Conservation (phyloP, 2,888 invertebrate species). For the Syrphus vitripennis region DNA sequence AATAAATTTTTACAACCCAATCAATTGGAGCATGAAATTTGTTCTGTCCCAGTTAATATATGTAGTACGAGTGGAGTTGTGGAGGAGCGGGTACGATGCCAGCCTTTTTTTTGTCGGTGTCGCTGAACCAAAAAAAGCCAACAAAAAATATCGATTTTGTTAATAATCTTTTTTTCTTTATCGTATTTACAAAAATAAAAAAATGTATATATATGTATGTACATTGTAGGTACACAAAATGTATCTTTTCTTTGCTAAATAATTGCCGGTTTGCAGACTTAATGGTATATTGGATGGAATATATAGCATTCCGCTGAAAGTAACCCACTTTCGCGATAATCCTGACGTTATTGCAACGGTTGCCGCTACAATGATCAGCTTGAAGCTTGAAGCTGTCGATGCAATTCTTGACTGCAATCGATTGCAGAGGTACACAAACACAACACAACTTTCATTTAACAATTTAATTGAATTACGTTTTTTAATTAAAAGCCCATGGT, state of each 20-base stretch:
- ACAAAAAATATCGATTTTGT: constrained; percentile 40
- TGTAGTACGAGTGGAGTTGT: background rate
- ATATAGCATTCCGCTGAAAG: constrained; percentile 23
- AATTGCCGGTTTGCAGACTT: constrained; percentile 12
- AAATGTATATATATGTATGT: background rate
- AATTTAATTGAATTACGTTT: constrained; percentile 27
- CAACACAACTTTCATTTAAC: constrained; percentile 17
- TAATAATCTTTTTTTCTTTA: constrained; percentile 20
- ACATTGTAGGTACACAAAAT: too few relatives aligned
- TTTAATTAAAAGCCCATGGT: constrained; percentile 23
- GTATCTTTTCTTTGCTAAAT: constrained; percentile 9
- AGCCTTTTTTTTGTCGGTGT: constrained; percentile 1
- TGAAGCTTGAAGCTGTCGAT: constrained; percentile 13
- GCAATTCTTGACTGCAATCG: constrained; percentile 14
- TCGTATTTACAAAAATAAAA: constrained; percentile 25
- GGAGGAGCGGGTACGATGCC: too few relatives aligned
- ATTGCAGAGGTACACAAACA: constrained; percentile 10
- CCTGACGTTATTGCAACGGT: background rate
- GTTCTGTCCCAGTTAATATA: constrained; percentile 8
- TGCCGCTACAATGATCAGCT: background rate
- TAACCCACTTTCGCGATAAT: constrained; percentile 57
- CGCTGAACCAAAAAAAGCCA: background rate
- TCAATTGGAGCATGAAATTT: constrained; percentile 60
- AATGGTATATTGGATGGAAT: constrained; percentile 4
- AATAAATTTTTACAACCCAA: constrained; percentile 49